Base-by-base conservation (phyloP, 2,888 invertebrate genomes). In the Pachliopta kotzebuea region DNA sequence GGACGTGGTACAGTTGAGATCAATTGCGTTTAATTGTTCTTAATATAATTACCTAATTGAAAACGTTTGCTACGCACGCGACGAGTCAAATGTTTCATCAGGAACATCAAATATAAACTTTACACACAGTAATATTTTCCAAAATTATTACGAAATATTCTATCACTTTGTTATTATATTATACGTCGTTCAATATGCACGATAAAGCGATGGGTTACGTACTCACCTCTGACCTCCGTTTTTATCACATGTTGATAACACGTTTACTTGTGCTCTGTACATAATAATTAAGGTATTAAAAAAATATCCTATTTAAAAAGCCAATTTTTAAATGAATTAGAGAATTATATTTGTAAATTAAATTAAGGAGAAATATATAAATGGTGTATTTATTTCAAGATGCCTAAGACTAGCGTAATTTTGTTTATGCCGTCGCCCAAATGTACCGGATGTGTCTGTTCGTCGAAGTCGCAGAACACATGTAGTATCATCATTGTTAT, bases 11-110 rank as follows among this genome's bases (percentile, higher is more conserved):
- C 78, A 80, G 83, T 83, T 84, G 84, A 83, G 80, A 85, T 87
- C 89, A 90, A 90, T 90, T 90, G 86, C 85, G 84, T 80, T 84
- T 90, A 89, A 91, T 90, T 85, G 85, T 78, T 78, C 83, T 80
- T 85, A 80, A 86, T 88, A 85, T 87, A 87, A 89, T 89, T 85
- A 85, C 81, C 82, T 85, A 84, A 85, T 88, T 88, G 85, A 76
- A 79, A 73, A 74, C 76, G 75, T 65, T 64, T 66, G 62, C 67
- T 57, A 62, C 62, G 65, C 63, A 63, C 60, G 54, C 56, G 37
- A 37, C 50, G 31, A 57, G 61, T 65, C 65, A 24, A 53, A 50
- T 62, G 49, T 62, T 61, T 62, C 61, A 65, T 58, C 37, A 20
- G 23, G 42, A 56, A 21, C 56, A 52, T 37, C 4, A 37, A 50